phyloP scores from a whole-genome alignment of 2,888 invertebrate species.

The Cantharis rufa region DNA sequence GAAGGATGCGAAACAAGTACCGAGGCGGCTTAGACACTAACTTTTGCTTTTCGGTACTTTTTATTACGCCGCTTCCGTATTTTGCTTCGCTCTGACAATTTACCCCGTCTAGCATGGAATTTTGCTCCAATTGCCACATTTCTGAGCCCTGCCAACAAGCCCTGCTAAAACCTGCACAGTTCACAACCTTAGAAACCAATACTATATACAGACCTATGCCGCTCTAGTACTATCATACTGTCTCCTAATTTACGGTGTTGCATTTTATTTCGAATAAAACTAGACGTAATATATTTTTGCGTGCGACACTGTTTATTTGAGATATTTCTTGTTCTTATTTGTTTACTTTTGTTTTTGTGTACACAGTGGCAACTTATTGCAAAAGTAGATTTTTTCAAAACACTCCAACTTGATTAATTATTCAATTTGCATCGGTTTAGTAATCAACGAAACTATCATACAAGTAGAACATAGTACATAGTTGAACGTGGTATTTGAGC shows the following conservation, averaged over 20 bases:
- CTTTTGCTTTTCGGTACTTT: constrained; percentile 27
- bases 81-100: constrained; percentile 35
- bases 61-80: constrained; percentile 32
- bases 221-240: constrained; percentile 20
- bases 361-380: not conserved
- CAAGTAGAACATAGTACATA: not conserved
- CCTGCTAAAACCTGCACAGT: constrained; percentile 40
- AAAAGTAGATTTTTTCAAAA: not conserved
- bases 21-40: constrained; percentile 32
- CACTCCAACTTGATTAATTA: not conserved
- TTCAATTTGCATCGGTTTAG: too few species aligned
- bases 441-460: not conserved
- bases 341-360: not conserved
- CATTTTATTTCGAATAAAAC: not conserved
- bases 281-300: not conserved
- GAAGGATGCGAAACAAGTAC: constrained; percentile 35
- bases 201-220: constrained; percentile 28
- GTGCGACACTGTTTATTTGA: not conserved
- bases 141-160: constrained; percentile 50
- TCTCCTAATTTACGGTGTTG: not conserved
- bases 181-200: constrained; percentile 26
- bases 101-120: constrained; percentile 41
- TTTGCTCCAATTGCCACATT: constrained; percentile 37
- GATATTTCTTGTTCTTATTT: not conserved
- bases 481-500: not conserved